phyloP scores from a whole-genome alignment of 2,888 invertebrate genomes.

The Heliothis peltigera region DNA sequence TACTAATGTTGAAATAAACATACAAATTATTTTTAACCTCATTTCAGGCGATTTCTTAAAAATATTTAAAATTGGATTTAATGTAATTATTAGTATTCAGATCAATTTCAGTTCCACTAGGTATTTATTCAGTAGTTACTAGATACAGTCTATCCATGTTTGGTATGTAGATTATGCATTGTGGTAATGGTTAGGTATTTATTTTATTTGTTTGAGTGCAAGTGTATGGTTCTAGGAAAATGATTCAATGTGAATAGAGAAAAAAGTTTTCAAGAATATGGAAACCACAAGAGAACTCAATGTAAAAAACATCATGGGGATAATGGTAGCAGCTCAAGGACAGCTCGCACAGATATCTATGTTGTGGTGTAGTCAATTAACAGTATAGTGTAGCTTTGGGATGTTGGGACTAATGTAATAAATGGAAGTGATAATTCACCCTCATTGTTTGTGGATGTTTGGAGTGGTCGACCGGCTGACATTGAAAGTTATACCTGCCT shows the following conservation, averaged over 20 bases:
- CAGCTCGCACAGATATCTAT: conserved; percentile 30
- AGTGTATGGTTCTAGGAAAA: conserved; percentile 18
- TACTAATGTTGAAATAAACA: no score
- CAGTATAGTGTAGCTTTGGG: conserved; percentile 44
- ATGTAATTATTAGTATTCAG: conserved; percentile 2
- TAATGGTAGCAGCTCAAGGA: conserved; percentile 20
- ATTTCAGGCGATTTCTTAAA: not conserved
- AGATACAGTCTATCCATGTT: conserved; percentile 1
- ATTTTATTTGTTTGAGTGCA: conserved; percentile 23
- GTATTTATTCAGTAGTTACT: not conserved
- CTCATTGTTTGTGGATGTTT: conserved; percentile 96
- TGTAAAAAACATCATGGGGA: conserved; percentile 18
- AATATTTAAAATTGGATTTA: no score
- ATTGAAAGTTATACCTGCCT: conserved; percentile 98
- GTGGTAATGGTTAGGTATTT: conserved; percentile 4
- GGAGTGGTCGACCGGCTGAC: conserved; percentile 99
- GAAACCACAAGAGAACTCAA: conserved; percentile 24
- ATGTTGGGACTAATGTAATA: conserved; percentile 63
- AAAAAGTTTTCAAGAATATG: conserved; percentile 10
- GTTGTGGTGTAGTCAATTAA: conserved; percentile 41
- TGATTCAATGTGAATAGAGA: conserved; percentile 27
- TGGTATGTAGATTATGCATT: conserved; percentile 11
- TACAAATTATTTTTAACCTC: no score
- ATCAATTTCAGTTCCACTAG: not conserved
- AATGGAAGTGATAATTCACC: conserved; percentile 92